A percentile compares a stretch with the other conserved stretches of the same genome.
These are phyloP conservation scores for Heliocidaris tuberculata DNA, from an alignment of 35 echinoderm and acorn worm genomes.

Conservation along the genomic window DNA sequence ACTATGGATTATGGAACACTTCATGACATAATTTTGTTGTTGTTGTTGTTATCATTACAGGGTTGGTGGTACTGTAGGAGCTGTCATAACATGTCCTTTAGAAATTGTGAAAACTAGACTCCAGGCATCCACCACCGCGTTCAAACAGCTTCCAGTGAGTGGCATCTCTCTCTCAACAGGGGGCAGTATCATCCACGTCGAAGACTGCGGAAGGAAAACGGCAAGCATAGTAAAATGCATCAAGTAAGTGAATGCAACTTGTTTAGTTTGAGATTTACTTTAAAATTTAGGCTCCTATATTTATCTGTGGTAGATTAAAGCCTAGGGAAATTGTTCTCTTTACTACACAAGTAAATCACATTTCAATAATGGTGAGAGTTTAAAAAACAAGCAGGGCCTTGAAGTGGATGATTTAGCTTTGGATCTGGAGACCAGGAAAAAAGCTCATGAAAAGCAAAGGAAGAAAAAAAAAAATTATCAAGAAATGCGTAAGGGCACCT, in stretches of 20 bases:
- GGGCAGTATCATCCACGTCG: slow-evolving; percentile 50
- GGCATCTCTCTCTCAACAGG: slow-evolving; percentile 17
- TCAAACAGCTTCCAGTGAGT: slow-evolving; percentile 48
- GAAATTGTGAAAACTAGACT: slow-evolving; percentile 94
- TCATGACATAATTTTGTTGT: neutral
- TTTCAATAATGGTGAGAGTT: too few relatives aligned
- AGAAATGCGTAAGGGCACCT: too few relatives aligned
- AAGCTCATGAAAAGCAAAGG: too few relatives aligned
- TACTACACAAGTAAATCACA: neutral
- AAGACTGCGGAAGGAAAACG: slow-evolving; percentile 51
- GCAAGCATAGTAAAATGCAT: slow-evolving; percentile 69
- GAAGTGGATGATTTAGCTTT: neutral
- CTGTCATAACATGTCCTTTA: slow-evolving; percentile 88
- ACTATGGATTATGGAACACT: neutral
- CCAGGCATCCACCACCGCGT: slow-evolving; percentile 77
- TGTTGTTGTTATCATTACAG: slow-evolving; percentile 35
- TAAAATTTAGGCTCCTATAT: neutral
- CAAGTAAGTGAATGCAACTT: slow-evolving; percentile 50
- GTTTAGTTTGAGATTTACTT: neutral
- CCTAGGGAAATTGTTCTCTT: neutral
- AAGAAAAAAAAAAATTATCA: too few relatives aligned
- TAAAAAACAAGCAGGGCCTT: too few relatives aligned
- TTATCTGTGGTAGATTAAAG: neutral
- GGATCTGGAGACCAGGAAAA: too few relatives aligned
- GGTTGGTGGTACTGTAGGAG: slow-evolving; percentile 81